Conservation (phyloP, 2,797 vertebrate species). For the Balearica regulorum region DNA sequence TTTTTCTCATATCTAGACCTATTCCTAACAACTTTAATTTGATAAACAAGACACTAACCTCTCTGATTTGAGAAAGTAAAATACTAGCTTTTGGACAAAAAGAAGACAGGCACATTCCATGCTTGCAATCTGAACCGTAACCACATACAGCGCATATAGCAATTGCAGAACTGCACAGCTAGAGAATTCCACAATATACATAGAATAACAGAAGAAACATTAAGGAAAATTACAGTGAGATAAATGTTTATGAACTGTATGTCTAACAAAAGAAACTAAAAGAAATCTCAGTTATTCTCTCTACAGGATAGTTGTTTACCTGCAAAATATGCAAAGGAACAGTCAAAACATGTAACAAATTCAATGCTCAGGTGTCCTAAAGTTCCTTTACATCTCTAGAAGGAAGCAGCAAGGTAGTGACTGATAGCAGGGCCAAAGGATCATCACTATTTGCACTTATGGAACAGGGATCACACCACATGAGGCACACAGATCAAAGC, state of each 20-base stretch:
- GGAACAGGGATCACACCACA: neutral
- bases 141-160: neutral
- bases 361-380: neutral
- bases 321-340: neutral
- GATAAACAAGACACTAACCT: neutral
- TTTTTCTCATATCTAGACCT: neutral
- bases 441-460: neutral
- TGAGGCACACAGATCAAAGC: neutral
- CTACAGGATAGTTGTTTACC: neutral
- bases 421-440: neutral
- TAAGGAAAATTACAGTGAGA: neutral
- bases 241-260: neutral
- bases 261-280: neutral
- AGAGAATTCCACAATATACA: neutral
- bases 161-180: neutral
- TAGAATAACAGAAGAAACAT: neutral
- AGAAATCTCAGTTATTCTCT: neutral
- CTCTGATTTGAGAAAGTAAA: neutral
- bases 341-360: rapidly evolving
- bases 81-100: neutral
- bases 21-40: neutral
- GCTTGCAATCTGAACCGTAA: rapidly evolving
- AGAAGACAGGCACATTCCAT: neutral
- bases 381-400: neutral
- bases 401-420: neutral